phyloP scores from a whole-genome alignment of 2,113 vertebrate species.

The Mirounga angustirostris region DNA sequence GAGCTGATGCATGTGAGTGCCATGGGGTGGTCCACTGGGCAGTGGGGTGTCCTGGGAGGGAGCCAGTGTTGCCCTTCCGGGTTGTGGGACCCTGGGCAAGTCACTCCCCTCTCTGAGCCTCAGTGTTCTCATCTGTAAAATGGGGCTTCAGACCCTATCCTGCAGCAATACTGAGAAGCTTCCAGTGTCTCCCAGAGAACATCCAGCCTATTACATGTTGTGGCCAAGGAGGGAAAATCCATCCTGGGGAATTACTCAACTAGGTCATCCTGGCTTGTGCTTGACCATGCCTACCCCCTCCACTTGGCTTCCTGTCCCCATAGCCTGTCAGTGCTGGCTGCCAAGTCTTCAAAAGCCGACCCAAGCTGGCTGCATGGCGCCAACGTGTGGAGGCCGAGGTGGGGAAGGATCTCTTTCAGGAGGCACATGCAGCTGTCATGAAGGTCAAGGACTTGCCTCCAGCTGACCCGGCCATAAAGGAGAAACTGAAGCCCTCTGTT shows the following conservation, averaged over 20 bases:
- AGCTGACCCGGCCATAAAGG: not conserved
- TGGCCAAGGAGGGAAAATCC: not conserved
- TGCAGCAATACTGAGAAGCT: not conserved
- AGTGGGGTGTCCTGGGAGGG: not conserved
- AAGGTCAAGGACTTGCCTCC: slow-evolving; percentile 77
- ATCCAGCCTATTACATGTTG: not conserved
- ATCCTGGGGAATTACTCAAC: not conserved
- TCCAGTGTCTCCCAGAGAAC: not conserved
- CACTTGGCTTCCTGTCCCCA: not conserved
- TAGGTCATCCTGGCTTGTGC: no score
- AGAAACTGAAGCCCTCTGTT: not conserved
- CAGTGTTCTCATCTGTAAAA: slow-evolving; percentile 15
- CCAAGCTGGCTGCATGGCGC: slow-evolving; percentile 87
- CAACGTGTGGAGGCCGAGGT: slow-evolving; percentile 86
- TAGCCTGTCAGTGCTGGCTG: slow-evolving; percentile 88
- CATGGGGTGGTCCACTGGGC: accelerated
- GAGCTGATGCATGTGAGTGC: slow-evolving; percentile 92
- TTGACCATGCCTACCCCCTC: not conserved
- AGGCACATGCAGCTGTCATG: slow-evolving; percentile 84
- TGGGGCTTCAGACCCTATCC: not conserved
- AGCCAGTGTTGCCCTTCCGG: not conserved
- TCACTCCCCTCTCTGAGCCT: not conserved
- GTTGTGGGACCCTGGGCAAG: not conserved
- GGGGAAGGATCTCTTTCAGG: slow-evolving; percentile 87
- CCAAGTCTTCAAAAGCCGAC: slow-evolving; percentile 86